phyloP scores from a whole-genome alignment of 2,113 vertebrate species.

The Triplophysa siluroides region DNA sequence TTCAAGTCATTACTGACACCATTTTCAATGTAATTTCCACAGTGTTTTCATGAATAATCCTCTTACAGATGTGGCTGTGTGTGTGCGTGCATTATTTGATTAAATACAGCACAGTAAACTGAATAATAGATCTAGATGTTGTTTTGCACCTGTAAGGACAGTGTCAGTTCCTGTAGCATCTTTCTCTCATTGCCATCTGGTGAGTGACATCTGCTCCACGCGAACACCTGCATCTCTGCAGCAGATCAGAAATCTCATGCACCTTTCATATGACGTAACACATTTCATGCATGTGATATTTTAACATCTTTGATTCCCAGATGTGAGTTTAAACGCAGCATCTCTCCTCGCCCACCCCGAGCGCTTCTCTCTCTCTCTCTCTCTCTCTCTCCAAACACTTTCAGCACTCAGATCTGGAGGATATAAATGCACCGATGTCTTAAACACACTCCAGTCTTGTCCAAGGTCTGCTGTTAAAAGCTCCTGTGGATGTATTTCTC shows the following conservation, averaged over 20 bases:
- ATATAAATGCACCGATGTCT: constrained; percentile 67
- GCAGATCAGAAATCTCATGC: constrained; percentile 21
- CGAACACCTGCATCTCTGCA: background rate
- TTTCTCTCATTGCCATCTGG: constrained; percentile 15
- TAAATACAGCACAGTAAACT: no score
- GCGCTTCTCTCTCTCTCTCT: constrained; percentile 59
- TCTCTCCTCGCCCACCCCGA: constrained; percentile 55
- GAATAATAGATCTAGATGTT: no score
- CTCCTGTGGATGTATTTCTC: constrained; percentile 79
- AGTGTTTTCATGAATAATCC: no score
- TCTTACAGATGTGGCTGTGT: no score
- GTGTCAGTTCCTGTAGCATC: background rate
- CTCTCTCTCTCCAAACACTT: constrained; percentile 53
- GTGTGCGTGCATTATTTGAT: no score
- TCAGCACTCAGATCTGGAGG: constrained; percentile 67
- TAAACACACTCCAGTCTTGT: constrained; percentile 69
- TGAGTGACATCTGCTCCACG: background rate
- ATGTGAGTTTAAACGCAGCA: constrained; percentile 62
- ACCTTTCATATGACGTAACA: constrained; percentile 50
- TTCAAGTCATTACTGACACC: no score
- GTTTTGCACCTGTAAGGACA: background rate
- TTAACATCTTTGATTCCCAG: constrained; percentile 62
- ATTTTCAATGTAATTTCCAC: no score
- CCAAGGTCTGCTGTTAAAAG: constrained; percentile 76
- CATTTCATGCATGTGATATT: constrained; percentile 39